These are phyloP conservation scores for Cavia porcellus DNA, from an alignment of 2,113 vertebrate genomes.

Conservation along the genomic window DNA sequence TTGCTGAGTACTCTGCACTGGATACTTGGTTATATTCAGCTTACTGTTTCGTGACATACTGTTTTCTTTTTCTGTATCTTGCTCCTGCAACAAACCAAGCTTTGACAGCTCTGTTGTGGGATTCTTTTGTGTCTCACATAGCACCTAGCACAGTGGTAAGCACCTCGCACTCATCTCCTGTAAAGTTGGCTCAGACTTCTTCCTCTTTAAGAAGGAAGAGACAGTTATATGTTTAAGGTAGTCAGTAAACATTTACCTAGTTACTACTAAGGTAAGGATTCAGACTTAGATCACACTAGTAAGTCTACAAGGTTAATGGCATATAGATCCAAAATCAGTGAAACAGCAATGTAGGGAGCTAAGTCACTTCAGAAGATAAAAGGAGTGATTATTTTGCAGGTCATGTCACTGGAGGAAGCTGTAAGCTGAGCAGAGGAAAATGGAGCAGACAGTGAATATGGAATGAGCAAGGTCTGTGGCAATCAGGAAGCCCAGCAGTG, in stretches of 20 bases:
- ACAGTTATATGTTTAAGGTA: not conserved
- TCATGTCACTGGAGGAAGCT: not conserved
- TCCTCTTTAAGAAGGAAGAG: not conserved
- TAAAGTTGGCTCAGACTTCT: not conserved
- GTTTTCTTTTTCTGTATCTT: not conserved
- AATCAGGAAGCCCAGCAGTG: too few species aligned
- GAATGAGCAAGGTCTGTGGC: not conserved
- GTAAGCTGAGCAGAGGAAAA: not conserved
- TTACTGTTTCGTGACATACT: not conserved
- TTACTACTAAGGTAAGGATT: not conserved
- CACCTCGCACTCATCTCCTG: not conserved
- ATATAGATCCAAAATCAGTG: too few species aligned
- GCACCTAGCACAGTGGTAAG: not conserved
- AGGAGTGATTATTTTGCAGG: too few species aligned
- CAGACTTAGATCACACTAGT: not conserved
- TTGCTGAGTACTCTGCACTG: not conserved
- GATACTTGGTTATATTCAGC: not conserved
- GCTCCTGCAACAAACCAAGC: not conserved
- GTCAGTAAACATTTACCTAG: not conserved
- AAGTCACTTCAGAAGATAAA: not conserved
- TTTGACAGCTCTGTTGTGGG: not conserved
- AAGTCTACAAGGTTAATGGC: not conserved
- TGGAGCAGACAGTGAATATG: not conserved
- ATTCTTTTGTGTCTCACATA: not conserved
- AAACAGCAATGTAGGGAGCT: not conserved